A percentile compares a stretch with the other conserved stretches of the same genome.
These are phyloP conservation scores for Eleutherodactylus coqui DNA, from an alignment of 2,797 vertebrate genomes.

Conservation along the genomic window DNA sequence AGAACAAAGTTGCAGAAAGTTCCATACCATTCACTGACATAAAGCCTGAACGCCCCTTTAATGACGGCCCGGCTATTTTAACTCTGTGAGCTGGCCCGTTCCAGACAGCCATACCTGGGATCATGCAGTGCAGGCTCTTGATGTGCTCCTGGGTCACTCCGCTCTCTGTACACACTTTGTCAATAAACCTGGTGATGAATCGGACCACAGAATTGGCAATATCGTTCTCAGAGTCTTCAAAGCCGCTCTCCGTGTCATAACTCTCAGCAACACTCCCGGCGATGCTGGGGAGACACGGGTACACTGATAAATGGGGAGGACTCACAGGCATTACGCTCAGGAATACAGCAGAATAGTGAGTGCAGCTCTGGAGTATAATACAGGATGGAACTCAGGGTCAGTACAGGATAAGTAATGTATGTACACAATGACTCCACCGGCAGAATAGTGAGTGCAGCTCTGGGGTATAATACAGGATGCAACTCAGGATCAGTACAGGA, in stretches of 20 bases:
- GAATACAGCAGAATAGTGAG: constrained; percentile 7
- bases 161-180: constrained; percentile 98
- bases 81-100: not conserved
- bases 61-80: no score
- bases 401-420: constrained; percentile 6
- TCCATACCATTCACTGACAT: no score
- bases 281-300: constrained; percentile 78
- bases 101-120: constrained; percentile 84
- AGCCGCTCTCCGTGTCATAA: constrained; percentile 97
- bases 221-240: constrained; percentile 95
- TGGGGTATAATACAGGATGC: no score
- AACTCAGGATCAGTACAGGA: no score
- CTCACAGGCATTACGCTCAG: no score
- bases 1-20: no score
- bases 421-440: not conserved
- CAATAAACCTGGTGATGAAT: constrained; percentile 95
- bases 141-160: constrained; percentile 97
- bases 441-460: not conserved
- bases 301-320: not conserved
- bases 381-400: not conserved
- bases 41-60: no score
- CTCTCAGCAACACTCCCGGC: constrained; percentile 97
- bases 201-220: constrained; percentile 90
- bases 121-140: constrained; percentile 97
- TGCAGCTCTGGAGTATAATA: constrained; percentile 8